A percentile compares a stretch with the other conserved stretches of the same genome.
These are phyloP conservation scores for Megalopta genalis DNA, from an alignment of 1,140 invertebrate genomes.

Conservation along the genomic window DNA sequence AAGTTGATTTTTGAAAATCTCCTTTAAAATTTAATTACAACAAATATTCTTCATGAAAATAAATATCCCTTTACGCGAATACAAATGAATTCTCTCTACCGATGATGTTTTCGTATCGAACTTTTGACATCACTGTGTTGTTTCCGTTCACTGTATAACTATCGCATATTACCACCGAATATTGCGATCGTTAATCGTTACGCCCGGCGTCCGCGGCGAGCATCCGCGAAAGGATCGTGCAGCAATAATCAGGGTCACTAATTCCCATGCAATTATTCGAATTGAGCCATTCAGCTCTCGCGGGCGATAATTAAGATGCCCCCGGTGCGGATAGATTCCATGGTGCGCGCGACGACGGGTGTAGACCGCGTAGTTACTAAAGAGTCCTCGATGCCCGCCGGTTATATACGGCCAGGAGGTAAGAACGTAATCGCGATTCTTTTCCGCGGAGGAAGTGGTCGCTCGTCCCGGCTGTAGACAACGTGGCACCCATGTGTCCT, in stretches of 20 bases:
- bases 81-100: too few species aligned
- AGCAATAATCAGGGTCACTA: not conserved
- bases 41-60: too few species aligned
- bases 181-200: too few species aligned
- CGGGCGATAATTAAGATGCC: constrained; percentile 44
- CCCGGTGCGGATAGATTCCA: constrained; percentile 20
- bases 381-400: constrained; percentile 1
- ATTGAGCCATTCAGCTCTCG: constrained; percentile 12
- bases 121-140: too few species aligned
- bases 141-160: too few species aligned
- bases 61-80: too few species aligned
- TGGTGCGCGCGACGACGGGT: constrained; percentile 15
- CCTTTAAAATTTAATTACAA: too few species aligned
- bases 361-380: constrained; percentile 7
- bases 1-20: too few species aligned
- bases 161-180: too few species aligned
- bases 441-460: constrained; percentile 42
- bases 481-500: constrained; percentile 42
- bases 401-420: constrained; percentile 41
- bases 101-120: too few species aligned
- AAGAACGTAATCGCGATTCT: constrained; percentile 53
- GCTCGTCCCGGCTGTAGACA: constrained; percentile 40
- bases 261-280: constrained; percentile 11
- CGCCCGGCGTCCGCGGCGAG: too few species aligned
- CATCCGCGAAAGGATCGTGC: too few species aligned